Percentiles rank a stretch among this genome's conserved stretches.
Evolutionary conservation across 2,113 vertebrate species (phyloP).

Genomic region (Elephas maximus): DNA sequence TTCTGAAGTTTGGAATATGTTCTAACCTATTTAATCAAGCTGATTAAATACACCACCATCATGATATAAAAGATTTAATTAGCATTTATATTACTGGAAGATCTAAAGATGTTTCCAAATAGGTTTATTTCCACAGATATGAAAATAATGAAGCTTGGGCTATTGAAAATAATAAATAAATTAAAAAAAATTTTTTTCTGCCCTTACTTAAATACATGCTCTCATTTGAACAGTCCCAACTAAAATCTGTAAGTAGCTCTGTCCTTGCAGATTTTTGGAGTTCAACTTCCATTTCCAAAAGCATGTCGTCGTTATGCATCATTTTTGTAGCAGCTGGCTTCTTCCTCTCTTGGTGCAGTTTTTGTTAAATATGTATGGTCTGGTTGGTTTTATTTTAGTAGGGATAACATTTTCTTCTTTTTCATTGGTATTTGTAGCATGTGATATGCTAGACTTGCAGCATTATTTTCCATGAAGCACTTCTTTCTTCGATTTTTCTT

Average conservation of each 20-base stretch:
- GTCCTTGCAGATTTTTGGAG: conserved; percentile 57
- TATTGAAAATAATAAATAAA: not conserved
- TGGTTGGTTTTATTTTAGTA: conserved; percentile 73
- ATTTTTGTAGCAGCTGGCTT: conserved; percentile 69
- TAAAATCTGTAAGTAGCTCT: conserved; percentile 32
- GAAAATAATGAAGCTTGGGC: conserved; percentile 46
- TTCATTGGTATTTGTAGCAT: conserved; percentile 59
- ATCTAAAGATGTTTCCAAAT: conserved; percentile 54
- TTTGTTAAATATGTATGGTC: conserved; percentile 67
- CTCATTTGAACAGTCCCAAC: not conserved
- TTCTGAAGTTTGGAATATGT: conserved; percentile 43
- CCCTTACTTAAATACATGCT: not conserved
- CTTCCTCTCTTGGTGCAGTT: conserved; percentile 44
- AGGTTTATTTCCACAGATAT: conserved; percentile 61
- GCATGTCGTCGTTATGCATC: conserved; percentile 51
- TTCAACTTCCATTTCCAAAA: conserved; percentile 67
- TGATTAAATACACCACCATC: conserved; percentile 12
- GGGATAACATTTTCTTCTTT: conserved; percentile 66
- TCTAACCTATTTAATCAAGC: conserved; percentile 43
- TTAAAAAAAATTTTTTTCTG: not conserved
- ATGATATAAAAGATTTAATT: conserved; percentile 29
- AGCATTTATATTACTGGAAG: conserved; percentile 45
- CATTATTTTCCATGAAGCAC: conserved; percentile 42
- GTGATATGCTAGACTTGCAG: conserved; percentile 52
- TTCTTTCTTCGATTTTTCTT: conserved; percentile 41